Evolutionary conservation across 2,113 vertebrate genomes (phyloP).

Genomic region (Corythornis cristatus): DNA sequence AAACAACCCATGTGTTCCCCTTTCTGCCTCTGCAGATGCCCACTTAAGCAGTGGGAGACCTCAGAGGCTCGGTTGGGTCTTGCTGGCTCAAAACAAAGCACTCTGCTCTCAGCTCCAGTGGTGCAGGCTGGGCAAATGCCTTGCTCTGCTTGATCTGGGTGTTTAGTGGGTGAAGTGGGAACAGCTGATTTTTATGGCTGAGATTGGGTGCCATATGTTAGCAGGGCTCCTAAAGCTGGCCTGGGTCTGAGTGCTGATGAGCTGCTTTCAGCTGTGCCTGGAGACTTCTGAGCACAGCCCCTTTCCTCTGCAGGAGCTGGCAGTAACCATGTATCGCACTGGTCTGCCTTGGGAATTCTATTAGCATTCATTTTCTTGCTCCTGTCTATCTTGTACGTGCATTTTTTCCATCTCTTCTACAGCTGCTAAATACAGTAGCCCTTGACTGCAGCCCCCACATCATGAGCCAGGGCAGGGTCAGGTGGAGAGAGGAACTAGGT

Average conservation of each 20-base stretch:
- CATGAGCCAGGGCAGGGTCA: background rate
- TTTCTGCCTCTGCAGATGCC: background rate
- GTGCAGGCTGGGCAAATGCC: background rate
- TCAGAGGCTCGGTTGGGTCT: background rate
- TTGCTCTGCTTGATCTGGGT: background rate
- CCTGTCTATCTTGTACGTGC: background rate
- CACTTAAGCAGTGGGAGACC: background rate
- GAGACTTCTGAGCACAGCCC: background rate
- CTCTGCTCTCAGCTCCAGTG: background rate
- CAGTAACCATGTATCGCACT: background rate
- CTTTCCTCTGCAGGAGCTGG: background rate
- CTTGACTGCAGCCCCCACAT: background rate
- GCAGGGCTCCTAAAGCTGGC: background rate
- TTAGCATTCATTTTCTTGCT: background rate
- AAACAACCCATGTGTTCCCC: background rate
- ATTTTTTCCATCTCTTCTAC: background rate
- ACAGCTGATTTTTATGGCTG: background rate
- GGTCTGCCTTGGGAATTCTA: background rate
- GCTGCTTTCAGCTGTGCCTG: background rate
- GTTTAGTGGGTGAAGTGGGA: background rate
- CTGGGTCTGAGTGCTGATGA: background rate
- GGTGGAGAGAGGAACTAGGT: fast-evolving
- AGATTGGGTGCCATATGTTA: background rate
- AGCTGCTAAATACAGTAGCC: background rate
- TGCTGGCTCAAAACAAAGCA: background rate